Evolutionary conservation across 2,797 vertebrate species (phyloP), one percentile per base, ranked within the genome.

Genomic region (Agapornis canus): DNA sequence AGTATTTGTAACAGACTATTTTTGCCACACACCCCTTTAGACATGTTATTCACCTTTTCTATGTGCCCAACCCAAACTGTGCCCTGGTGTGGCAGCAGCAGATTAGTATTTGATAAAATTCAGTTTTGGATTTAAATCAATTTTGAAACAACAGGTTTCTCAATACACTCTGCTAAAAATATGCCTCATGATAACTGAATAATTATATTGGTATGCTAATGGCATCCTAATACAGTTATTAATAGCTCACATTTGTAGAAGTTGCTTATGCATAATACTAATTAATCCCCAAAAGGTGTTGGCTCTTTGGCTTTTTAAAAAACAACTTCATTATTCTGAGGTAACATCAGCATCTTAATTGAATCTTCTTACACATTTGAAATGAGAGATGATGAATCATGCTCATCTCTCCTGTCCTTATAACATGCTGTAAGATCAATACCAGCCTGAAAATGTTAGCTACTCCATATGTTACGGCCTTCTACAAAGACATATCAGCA

Each of bases 391-490:
- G 13, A 70, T 22, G 11, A 71, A 23, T 15, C 22, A 68, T 2
- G 27, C 47, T 37, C 8, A 40, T 20, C 10, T 59, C 27, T 66
- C 23, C 1, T 66, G 39, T 45, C 29, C 25, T 57, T 20, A 6
- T 1, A 90, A 63, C 13, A 45, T 3, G 7, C 39, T 82, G 35
- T n/a, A 84, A 32, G 11, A 64, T 20, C 23, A 84, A 4, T 1
- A 77, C 18, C 11, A 73, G 23, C 13, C 60, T 56, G 49, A 43
- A 73, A 65, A 29, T 3, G 1, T 9, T 11, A 81, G 8, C 8
- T 56, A 22, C 60, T 39, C 10, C 8, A 0, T 8, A 61, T 45
- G 8, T 26, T 15, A 51, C 2, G 4, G 10, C 26, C 29, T 40
- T 31, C 20, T 9, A 88, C 29, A 69, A 82, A 81, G 13, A 2